Percentiles rank a stretch among this genome's conserved stretches.
Evolutionary conservation across 2,113 vertebrate species (phyloP).

Genomic region (Misgurnus anguillicaudatus): DNA sequence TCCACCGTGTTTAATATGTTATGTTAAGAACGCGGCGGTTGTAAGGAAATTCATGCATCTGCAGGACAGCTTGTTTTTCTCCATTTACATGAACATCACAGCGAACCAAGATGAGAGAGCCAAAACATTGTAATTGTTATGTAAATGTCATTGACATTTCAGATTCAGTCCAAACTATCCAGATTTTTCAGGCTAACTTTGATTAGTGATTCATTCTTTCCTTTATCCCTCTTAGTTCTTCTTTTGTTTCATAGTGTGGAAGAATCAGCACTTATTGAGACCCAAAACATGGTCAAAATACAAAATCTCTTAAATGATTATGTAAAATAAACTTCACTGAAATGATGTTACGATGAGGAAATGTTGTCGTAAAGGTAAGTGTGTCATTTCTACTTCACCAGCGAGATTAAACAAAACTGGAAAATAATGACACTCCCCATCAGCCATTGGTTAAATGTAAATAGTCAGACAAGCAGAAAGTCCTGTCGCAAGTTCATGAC

Average conservation of each 20-base stretch:
- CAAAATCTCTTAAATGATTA: no score
- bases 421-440: not conserved
- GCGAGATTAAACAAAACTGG: not conserved
- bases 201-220: not conserved
- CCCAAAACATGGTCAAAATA: not conserved
- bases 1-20: conserved; percentile 34
- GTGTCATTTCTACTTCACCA: not conserved
- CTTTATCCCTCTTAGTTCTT: not conserved
- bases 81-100: conserved; percentile 29
- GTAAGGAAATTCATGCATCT: conserved; percentile 20
- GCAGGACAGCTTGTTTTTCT: conserved; percentile 9
- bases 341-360: not conserved
- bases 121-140: no score
- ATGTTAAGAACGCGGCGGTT: conserved; percentile 15
- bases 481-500: not conserved
- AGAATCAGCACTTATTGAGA: not conserved
- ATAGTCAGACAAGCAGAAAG: no score
- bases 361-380: no score
- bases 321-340: not conserved
- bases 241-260: conserved; percentile 1
- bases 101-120: not conserved
- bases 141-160: not conserved
- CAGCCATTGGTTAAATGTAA: not conserved
- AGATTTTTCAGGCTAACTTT: not conserved
- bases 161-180: not conserved